Evolutionary conservation across 2,888 invertebrate species (phyloP), one percentile per base, ranked within the genome.

Genomic region (Dynastes grantii): DNA sequence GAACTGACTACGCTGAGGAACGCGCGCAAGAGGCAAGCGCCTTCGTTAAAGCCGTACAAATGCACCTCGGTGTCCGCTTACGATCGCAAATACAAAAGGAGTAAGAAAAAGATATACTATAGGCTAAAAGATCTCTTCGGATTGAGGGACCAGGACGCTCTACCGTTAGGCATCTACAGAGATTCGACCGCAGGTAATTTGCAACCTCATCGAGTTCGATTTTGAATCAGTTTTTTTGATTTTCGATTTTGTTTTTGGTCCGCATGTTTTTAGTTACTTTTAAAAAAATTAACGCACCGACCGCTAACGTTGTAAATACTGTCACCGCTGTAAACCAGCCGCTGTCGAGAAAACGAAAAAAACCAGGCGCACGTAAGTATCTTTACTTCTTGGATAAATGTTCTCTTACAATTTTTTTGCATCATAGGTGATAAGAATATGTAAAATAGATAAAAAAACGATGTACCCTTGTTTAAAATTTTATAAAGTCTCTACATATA

Each of bases 321-420:
- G 78, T 68, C 27, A 45, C 63, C 29, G 64, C 81, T 37, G 45
- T 77, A 32, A 81, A 81, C 82, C 86, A 85, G 80, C 84, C 85
- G 81, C 83, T 80, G 58, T 90, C 92, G 40, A 91, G 95, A 87
- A 95, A 95, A 89, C 90, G 95, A 86, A 95, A 95, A 89, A 95
- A 94, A 86, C 94, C 95, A 9, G 94, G 94, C 76, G 92, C 90
- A 88, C 91, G 92, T 93, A 90, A 87, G 91, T 90, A 80, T 68
- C 75, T 78, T 76, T 70, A 58, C 8, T 51, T 63, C 76, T 80
- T 76, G 55, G 22, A 55, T 55, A 55, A 1, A 4, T 37, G 32
- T 37, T 37, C 1, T 37, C 22, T 22, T 22, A 22, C 22, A 37
- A 37, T 45, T 11, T 40, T 45, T 45, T 45, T 45, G 45, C 45